A percentile compares a stretch with the other conserved stretches of the same genome.
Conservation (phyloP, 2,113 vertebrate species). For the Dicaeum eximium region DNA sequence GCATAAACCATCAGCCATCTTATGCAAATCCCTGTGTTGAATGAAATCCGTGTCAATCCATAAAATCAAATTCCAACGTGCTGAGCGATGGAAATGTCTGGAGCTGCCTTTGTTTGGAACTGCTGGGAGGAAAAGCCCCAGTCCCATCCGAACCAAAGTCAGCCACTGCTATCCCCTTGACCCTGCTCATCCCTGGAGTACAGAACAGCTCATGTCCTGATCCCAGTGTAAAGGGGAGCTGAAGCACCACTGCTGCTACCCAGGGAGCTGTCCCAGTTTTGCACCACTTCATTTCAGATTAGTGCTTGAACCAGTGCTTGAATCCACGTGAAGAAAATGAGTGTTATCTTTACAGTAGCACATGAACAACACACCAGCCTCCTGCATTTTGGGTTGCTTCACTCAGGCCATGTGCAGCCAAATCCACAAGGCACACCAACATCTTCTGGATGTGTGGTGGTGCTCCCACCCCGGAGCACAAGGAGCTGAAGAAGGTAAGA, state of each 20-base stretch:
- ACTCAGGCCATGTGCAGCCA: accelerated
- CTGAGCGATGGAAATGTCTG: accelerated
- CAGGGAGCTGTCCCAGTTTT: background rate
- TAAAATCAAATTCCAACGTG: slow-evolving; percentile 19
- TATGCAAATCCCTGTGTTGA: background rate
- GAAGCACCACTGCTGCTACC: background rate
- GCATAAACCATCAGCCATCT: background rate
- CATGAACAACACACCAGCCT: background rate
- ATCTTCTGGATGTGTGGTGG: background rate
- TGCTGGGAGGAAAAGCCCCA: background rate
- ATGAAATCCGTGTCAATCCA: background rate
- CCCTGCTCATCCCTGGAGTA: background rate
- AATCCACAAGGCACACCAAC: background rate
- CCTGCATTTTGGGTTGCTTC: background rate
- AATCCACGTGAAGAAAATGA: background rate
- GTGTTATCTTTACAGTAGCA: background rate
- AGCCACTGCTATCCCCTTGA: background rate
- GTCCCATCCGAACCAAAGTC: background rate
- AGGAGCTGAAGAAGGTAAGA: background rate
- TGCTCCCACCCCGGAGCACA: background rate
- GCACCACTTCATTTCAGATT: background rate
- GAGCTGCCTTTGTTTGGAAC: background rate
- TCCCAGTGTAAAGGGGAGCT: background rate
- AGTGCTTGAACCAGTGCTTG: background rate
- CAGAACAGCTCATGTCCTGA: background rate